Conservation (phyloP, 2,797 vertebrate genomes). For the Danio aesculapii region DNA sequence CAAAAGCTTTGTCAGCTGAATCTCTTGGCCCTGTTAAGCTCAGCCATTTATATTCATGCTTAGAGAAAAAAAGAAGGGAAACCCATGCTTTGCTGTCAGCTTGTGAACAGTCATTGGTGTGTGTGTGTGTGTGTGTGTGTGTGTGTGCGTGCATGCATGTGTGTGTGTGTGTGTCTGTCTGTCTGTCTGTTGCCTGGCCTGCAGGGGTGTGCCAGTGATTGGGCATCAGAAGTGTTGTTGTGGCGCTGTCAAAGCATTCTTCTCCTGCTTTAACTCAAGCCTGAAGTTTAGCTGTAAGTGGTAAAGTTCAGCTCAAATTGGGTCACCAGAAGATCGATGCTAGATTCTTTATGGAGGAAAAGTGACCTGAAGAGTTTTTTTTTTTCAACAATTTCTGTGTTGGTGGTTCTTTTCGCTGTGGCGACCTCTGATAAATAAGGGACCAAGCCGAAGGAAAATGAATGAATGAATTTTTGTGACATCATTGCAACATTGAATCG, state of each 20-base stretch:
- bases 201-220: slow-evolving; percentile 17
- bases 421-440: too few species aligned
- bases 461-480: too few species aligned
- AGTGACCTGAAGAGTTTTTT: background rate
- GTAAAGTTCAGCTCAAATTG: background rate
- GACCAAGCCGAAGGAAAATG: too few species aligned
- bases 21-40: background rate
- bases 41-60: slow-evolving; percentile 9
- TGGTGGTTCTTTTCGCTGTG: too few species aligned
- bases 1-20: slow-evolving; percentile 10
- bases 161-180: too few species aligned
- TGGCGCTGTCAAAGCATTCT: background rate
- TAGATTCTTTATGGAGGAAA: background rate
- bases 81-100: slow-evolving; percentile 47
- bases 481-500: too few species aligned
- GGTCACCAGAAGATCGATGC: background rate
- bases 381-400: too few species aligned
- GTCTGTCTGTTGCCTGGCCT: background rate
- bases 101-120: slow-evolving; percentile 8
- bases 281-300: slow-evolving; percentile 36
- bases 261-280: background rate
- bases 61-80: slow-evolving; percentile 36
- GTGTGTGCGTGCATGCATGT: too few species aligned
- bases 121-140: background rate
- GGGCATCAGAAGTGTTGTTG: slow-evolving; percentile 10